These are phyloP conservation scores for Drosophila dives DNA, from an alignment of 2,888 invertebrate genomes.

Conservation along the genomic window DNA sequence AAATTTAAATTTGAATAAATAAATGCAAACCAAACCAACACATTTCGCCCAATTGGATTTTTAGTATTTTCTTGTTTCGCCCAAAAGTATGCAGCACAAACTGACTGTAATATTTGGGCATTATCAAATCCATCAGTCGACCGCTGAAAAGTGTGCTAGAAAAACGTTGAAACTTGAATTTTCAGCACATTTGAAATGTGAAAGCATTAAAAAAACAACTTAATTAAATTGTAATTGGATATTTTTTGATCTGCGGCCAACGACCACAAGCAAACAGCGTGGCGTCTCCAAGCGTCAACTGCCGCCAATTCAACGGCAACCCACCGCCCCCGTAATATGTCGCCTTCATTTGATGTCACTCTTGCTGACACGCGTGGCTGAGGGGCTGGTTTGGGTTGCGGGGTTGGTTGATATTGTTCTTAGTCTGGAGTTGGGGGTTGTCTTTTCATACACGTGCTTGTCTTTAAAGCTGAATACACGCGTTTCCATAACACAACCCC, in stretches of 20 bases:
- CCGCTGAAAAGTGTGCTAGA: slow-evolving; percentile 40
- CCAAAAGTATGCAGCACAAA: slow-evolving; percentile 24
- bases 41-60: neutral
- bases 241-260: slow-evolving; percentile 38
- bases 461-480: slow-evolving; percentile 28
- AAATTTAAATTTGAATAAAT: neutral
- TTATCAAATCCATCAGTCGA: neutral
- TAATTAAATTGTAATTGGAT: slow-evolving; percentile 78
- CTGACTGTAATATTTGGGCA: neutral
- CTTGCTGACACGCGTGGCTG: slow-evolving; percentile 48
- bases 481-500: slow-evolving; percentile 3
- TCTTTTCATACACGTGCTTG: slow-evolving; percentile 32
- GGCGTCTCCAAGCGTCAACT: slow-evolving; percentile 4
- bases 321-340: neutral
- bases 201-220: slow-evolving; percentile 54
- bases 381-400: neutral
- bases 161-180: neutral
- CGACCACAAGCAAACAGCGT: slow-evolving; percentile 46
- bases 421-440: slow-evolving; percentile 32
- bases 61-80: neutral
- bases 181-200: slow-evolving; percentile 19
- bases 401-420: slow-evolving; percentile 24
- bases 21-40: neutral
- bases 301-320: neutral
- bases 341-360: slow-evolving; percentile 37